Conservation (phyloP, 2,888 invertebrate species). For the Anarsia innoxiella region DNA sequence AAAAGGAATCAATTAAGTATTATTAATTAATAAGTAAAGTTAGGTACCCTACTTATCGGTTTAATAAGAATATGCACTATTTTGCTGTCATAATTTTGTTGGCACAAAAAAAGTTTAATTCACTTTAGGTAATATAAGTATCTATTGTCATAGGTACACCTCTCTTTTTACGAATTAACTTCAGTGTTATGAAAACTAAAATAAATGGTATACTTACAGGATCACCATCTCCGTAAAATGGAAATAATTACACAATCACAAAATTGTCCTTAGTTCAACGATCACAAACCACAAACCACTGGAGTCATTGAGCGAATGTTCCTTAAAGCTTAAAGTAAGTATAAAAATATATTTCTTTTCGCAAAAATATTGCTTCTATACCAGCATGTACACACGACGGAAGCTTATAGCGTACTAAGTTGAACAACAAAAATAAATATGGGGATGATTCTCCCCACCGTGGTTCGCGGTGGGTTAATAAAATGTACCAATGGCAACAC, state of each 20-base stretch:
- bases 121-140: too few species aligned
- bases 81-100: too few species aligned
- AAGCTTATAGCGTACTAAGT: slow-evolving; percentile 66
- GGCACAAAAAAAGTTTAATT: too few species aligned
- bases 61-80: too few species aligned
- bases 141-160: too few species aligned
- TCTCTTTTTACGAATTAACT: too few species aligned
- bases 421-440: slow-evolving; percentile 69
- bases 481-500: slow-evolving; percentile 35
- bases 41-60: too few species aligned
- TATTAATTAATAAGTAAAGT: too few species aligned
- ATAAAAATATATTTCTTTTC: slow-evolving; percentile 2
- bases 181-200: too few species aligned
- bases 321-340: too few species aligned
- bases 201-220: slow-evolving; percentile 52
- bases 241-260: slow-evolving; percentile 38
- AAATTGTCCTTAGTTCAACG: slow-evolving; percentile 23
- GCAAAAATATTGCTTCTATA: slow-evolving; percentile 8
- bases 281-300: slow-evolving; percentile 36
- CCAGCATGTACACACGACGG: slow-evolving; percentile 38
- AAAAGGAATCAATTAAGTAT: too few species aligned
- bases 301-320: slow-evolving; percentile 6
- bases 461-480: slow-evolving; percentile 33
- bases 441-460: slow-evolving; percentile 61
- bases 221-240: slow-evolving; percentile 66